Percentiles rank a stretch among this genome's conserved stretches.
Conservation (phyloP, 2,113 vertebrate genomes). For the Epinephelus lanceolatus region DNA sequence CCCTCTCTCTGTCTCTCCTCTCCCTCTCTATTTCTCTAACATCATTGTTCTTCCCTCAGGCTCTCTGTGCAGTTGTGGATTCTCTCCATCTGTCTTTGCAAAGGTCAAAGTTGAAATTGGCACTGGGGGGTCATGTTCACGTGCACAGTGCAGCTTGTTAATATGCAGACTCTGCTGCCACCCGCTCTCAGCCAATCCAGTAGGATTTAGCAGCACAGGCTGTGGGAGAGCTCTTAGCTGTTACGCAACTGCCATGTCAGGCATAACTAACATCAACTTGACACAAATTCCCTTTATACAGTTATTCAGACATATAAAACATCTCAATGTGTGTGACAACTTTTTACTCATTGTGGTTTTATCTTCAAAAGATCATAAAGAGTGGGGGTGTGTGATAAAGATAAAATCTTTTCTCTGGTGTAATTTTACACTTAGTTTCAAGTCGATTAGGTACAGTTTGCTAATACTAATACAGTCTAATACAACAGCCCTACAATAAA, state of each 20-base stretch:
- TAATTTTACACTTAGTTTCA: neutral
- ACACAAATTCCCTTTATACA: constrained; percentile 47
- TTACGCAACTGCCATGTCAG: constrained; percentile 66
- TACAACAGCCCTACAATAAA: neutral
- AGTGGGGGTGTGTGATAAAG: neutral
- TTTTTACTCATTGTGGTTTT: neutral
- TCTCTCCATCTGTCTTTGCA: constrained; percentile 22
- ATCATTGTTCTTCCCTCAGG: constrained; percentile 27
- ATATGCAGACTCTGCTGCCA: constrained; percentile 51
- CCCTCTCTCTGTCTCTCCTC: neutral
- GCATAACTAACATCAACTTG: constrained; percentile 49
- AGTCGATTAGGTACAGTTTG: neutral
- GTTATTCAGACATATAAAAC: constrained; percentile 40
- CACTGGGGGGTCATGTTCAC: constrained; percentile 7
- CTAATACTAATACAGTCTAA: neutral
- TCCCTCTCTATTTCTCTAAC: constrained; percentile 7
- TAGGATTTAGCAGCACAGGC: constrained; percentile 50
- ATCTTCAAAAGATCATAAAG: neutral
- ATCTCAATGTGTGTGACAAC: neutral
- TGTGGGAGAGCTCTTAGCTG: constrained; percentile 37
- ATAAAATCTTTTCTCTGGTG: neutral
- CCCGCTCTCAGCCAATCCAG: constrained; percentile 40
- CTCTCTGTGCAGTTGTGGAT: constrained; percentile 9
- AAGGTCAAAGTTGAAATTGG: constrained; percentile 62
- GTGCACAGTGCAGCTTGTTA: constrained; percentile 38